Evolutionary conservation across 2,113 vertebrate genomes (phyloP).

Genomic region (Pithys albifrons): DNA sequence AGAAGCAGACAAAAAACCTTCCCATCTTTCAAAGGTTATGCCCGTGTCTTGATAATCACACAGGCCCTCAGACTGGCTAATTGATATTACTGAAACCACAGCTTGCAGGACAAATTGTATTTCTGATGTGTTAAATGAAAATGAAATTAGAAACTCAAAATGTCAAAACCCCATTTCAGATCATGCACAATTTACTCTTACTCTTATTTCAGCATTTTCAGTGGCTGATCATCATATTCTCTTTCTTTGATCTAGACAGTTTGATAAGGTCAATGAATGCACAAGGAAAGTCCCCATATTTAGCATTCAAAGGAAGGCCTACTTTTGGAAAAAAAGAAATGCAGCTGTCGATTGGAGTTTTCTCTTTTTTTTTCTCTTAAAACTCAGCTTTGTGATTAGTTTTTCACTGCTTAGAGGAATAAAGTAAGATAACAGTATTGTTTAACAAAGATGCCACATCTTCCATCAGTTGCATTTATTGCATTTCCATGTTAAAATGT

Average conservation of each 20-base stretch:
- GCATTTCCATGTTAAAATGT: not conserved
- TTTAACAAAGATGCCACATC: not conserved
- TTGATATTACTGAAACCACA: conserved; percentile 38
- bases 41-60: not conserved
- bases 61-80: not conserved
- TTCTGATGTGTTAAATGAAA: conserved; percentile 39
- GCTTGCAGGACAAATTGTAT: conserved; percentile 31
- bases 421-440: not conserved
- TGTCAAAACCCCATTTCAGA: not conserved
- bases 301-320: not conserved
- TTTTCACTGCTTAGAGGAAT: not conserved
- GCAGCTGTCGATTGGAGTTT: not conserved
- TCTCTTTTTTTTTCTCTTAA: not conserved
- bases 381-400: not conserved
- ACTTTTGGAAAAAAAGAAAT: not conserved
- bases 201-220: not conserved
- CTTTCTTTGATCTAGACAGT: not conserved
- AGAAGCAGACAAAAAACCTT: not conserved
- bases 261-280: conserved; percentile 13
- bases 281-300: not conserved
- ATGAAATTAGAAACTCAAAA: conserved; percentile 40
- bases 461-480: not conserved
- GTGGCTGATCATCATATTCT: not conserved
- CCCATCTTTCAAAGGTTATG: conserved; percentile 12
- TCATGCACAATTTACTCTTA: not conserved